These are phyloP conservation scores for Notothenia rossii DNA, from an alignment of 2,113 vertebrate genomes.

Conservation along the genomic window DNA sequence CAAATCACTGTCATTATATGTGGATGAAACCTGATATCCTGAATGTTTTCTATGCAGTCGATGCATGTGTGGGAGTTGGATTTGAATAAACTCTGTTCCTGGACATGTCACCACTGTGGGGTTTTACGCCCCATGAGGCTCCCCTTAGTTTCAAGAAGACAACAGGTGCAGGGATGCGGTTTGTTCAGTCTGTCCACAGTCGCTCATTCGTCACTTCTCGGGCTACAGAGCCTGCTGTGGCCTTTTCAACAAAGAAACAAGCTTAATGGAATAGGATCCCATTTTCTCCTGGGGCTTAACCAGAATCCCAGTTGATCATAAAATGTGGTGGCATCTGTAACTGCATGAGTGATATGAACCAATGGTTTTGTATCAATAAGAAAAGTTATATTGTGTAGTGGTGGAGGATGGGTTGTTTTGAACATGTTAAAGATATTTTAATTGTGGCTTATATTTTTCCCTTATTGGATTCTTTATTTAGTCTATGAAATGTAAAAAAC, in stretches of 20 bases:
- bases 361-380: neutral
- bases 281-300: slow-evolving; percentile 21
- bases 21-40: slow-evolving; percentile 35
- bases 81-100: slow-evolving; percentile 30
- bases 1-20: slow-evolving; percentile 40
- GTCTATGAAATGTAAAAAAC: neutral
- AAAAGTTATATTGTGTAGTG: neutral
- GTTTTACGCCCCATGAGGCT: neutral
- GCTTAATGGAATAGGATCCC: slow-evolving; percentile 33
- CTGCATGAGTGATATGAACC: neutral
- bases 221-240: slow-evolving; percentile 10
- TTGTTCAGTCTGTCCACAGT: slow-evolving; percentile 42
- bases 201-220: neutral
- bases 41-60: slow-evolving; percentile 17
- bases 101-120: slow-evolving; percentile 31
- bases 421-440: no score
- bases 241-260: slow-evolving; percentile 23
- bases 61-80: slow-evolving; percentile 20
- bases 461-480: neutral
- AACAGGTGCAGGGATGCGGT: slow-evolving; percentile 80
- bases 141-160: slow-evolving; percentile 24
- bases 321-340: slow-evolving; percentile 6
- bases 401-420: neutral
- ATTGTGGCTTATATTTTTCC: neutral
- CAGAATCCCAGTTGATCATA: slow-evolving; percentile 7